phyloP scores from a whole-genome alignment of 2,113 vertebrate species.

The human region GRCh38 chr12:31895501-31896000 shows the following conservation, averaged over 20 bases:
- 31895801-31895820: neutral
- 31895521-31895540: neutral
- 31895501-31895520: neutral
- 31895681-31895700: neutral
- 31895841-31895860: neutral
- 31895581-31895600: neutral
- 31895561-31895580: neutral
- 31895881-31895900: neutral
- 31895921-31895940: neutral
- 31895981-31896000: neutral
- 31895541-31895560: neutral
- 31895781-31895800: neutral
- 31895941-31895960: constrained; percentile 13
- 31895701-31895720: neutral
- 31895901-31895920: neutral
- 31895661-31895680: neutral
- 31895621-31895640: neutral
- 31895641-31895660: neutral
- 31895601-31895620: neutral
- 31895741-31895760: neutral
- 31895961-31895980: neutral
- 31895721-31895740: neutral
- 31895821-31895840: neutral
- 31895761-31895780: neutral
- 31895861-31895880: neutral